Conservation (phyloP, 1,140 invertebrate genomes). For the Tenebrio molitor region DNA sequence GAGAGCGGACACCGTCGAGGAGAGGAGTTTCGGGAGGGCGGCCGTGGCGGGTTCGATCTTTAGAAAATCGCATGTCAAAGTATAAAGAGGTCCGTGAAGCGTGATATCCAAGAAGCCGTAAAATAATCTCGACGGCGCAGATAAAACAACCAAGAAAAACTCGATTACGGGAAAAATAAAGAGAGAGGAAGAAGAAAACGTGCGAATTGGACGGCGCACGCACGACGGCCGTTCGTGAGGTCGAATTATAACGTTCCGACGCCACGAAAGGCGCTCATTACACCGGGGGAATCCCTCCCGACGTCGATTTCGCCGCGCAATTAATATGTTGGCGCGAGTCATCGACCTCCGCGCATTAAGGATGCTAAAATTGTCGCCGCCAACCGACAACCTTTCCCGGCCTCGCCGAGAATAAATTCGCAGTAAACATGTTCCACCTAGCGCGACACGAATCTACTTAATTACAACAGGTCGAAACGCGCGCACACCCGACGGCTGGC, state of each 20-base stretch:
- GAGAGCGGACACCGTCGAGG: not conserved
- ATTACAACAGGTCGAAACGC: conserved; percentile 54
- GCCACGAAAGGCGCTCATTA: conserved; percentile 32
- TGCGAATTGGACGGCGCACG: conserved; percentile 20
- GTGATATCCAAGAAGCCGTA: conserved; percentile 36
- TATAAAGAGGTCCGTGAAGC: conserved; percentile 38
- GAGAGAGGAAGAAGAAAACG: conserved; percentile 20
- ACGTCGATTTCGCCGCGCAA: conserved; percentile 1
- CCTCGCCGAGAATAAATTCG: conserved; percentile 57
- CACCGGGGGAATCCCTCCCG: conserved; percentile 5
- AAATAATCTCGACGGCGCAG: conserved; percentile 28
- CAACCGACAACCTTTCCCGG: conserved; percentile 46
- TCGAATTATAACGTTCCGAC: conserved; percentile 20
- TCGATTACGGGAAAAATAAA: conserved; percentile 33
- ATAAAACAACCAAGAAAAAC: conserved; percentile 34
- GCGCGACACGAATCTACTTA: conserved; percentile 56
- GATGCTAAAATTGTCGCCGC: conserved; percentile 57
- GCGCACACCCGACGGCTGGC: not conserved
- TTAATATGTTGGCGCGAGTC: conserved; percentile 40
- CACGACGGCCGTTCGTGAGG: not conserved
- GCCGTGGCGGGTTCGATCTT: conserved; percentile 22
- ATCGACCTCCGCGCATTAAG: conserved; percentile 51
- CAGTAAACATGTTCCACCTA: conserved; percentile 59
- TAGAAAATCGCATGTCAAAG: conserved; percentile 39
- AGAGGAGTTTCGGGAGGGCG: no score